Evolutionary conservation across 35 echinoderm and acorn worm genomes (phyloP), one percentile per base, ranked within the genome.

Genomic region (Holothuria glaberrima): DNA sequence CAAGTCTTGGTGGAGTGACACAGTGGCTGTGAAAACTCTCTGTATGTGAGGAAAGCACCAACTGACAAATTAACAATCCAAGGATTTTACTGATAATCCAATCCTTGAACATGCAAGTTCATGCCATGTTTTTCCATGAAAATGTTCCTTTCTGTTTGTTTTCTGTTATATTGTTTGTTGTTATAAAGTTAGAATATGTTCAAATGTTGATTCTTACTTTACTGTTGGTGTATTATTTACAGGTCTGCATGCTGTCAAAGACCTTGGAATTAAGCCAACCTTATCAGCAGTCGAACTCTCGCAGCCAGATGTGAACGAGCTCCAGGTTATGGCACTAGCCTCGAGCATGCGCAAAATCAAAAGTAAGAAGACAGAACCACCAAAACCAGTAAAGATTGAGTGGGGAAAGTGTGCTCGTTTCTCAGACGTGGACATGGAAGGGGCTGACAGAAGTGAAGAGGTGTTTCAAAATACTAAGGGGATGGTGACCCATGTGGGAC

Each of bases 281-380:
- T 44, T 99, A 44, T 95, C 82, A 26, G 97, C 91, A 0, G 45
- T 75, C 12, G 91, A 99, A 46, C 80, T 99, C n/a, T 87, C 91
- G 33, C 88, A 91, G 16, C 97, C 97, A 21, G 83, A 89, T 58
- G 97, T 99, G 18, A 93, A 99, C 44, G 97, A 99, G 44, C 93
- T 99, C 10, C 63, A 59, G 21, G 93, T 99, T 24, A 99, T 99
- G 97, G 88, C 97, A 0, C 95, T 93, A 48, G 93, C 93, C 45
- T 93, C 97, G 13, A 59, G 91, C 41, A 93, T 89, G 85, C 93
- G 89, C 27, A 75, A 90, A 59, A 77, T 92, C 12, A 91, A 91
- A 64, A 57, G 76, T 21, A 78, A 48, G 25, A 84, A 84, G 27
- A 32, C 46, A 19, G 80, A 84, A 36, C 25, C 57, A 18, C 54